Percentiles rank a stretch among this genome's conserved stretches.
phyloP scores from a whole-genome alignment of 2,888 invertebrate genomes.

The Dendrolimus pini region DNA sequence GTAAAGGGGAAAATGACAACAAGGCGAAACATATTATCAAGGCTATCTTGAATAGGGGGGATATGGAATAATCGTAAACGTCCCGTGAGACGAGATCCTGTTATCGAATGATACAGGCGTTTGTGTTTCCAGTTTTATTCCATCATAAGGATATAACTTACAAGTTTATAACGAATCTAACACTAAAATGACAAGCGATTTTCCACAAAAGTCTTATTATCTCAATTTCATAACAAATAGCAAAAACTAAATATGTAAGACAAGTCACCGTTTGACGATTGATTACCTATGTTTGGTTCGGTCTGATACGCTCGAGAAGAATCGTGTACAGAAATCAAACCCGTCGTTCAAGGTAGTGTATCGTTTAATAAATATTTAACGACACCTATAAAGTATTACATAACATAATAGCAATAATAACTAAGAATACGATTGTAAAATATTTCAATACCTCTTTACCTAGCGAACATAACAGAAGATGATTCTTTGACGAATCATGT shows the following conservation, averaged over 20 bases:
- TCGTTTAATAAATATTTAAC: conserved; percentile 9
- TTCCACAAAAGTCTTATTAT: conserved; percentile 35
- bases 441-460: neutral
- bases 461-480: conserved; percentile 14
- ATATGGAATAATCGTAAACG: neutral
- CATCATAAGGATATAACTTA: too few relatives aligned
- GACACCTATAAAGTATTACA: neutral
- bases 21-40: neutral
- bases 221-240: conserved; percentile 50
- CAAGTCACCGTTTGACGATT: conserved; percentile 47
- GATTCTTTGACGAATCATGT: conserved; percentile 1
- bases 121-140: neutral
- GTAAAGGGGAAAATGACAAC: neutral
- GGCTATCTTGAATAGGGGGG: neutral
- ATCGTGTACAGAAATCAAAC: conserved; percentile 57
- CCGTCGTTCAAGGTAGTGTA: conserved; percentile 57
- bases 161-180: too few relatives aligned
- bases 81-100: neutral
- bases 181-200: conserved; percentile 8
- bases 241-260: conserved; percentile 36
- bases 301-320: conserved; percentile 61
- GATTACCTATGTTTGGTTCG: conserved; percentile 59
- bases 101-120: neutral
- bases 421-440: neutral
- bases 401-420: neutral